Evolutionary conservation across 2,113 vertebrate genomes (phyloP), one percentile per base, ranked within the genome.

Genomic region (Xiphophorus couchianus): DNA sequence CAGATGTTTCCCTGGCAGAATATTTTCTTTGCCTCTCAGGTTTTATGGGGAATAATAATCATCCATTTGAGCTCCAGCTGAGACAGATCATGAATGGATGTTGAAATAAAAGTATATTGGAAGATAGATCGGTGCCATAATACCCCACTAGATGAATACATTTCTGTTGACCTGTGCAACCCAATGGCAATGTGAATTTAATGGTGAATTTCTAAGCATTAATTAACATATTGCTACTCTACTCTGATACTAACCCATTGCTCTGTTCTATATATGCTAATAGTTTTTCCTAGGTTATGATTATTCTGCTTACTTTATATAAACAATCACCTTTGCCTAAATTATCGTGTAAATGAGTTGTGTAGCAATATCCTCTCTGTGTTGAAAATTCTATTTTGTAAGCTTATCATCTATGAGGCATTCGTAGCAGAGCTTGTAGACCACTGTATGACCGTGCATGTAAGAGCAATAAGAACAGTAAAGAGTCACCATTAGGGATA

Each of bases 31-130:
- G 82, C 72, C 83, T 89, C 84, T 87, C 83, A 86, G 81, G 79
- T 84, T 92, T 92, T 90, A 91, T 87, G 86, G 67, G 72, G 37
- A 87, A 87, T 74, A 77, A 88, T 90, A 84, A 83, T 84, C 71
- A 87, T 83, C 84, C 85, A 87, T 74, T 82, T 84, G 76, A 80
- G 86, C 78, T 83, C 81, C 85, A 87, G 85, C 85, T 85, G 84
- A 91, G 78, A 74, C 83, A 66, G 74, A 80, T 84, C 71, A 62
- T 85, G 69, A 81, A 78, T 44, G 71, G 73, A 83, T 25, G 22
- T 87, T 83, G 61, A 77, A 79, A 81, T 76, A 71, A 79, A 87
- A 80, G 28, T 71, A 86, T 63, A 90, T 79, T 74, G 54, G 54
- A 77, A 70, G 76, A 74, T 31, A 77, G 76, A 83, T 86, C 71